A percentile compares a stretch with the other conserved stretches of the same genome.
phyloP scores from a whole-genome alignment of 2,888 invertebrate genomes.

The Latrodectus elegans region DNA sequence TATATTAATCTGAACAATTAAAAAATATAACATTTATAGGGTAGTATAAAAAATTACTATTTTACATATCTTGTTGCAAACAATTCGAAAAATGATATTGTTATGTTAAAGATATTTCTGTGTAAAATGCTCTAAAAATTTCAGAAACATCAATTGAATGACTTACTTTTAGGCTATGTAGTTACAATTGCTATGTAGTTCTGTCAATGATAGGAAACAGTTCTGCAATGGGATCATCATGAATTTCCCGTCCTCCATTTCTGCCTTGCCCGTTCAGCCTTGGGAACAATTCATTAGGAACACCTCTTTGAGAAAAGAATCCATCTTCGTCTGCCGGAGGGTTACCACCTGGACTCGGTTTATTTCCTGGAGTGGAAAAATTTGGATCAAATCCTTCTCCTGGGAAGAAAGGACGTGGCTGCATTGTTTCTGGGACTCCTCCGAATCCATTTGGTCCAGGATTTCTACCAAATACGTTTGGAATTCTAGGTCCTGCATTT shows the following conservation, averaged over 20 bases:
- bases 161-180: too few relatives aligned
- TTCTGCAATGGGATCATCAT: constrained; percentile 42
- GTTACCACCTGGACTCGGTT: not conserved
- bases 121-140: too few relatives aligned
- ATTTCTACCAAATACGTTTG: not conserved
- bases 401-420: not conserved
- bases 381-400: not conserved
- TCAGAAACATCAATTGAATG: too few relatives aligned
- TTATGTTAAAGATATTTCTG: too few relatives aligned
- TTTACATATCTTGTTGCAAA: too few relatives aligned
- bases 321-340: not conserved
- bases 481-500: constrained; percentile 5
- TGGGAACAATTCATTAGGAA: constrained; percentile 6
- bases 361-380: not conserved
- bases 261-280: not conserved
- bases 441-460: constrained; percentile 9
- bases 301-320: constrained; percentile 2
- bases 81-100: too few relatives aligned
- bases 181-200: not conserved
- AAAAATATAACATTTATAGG: too few relatives aligned
- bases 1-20: too few relatives aligned
- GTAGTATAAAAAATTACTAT: too few relatives aligned
- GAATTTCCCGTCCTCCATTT: constrained; percentile 28
- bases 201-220: constrained; percentile 45
- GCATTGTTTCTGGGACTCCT: constrained; percentile 12